phyloP scores from a whole-genome alignment of 2,113 vertebrate genomes.

The Conger conger region DNA sequence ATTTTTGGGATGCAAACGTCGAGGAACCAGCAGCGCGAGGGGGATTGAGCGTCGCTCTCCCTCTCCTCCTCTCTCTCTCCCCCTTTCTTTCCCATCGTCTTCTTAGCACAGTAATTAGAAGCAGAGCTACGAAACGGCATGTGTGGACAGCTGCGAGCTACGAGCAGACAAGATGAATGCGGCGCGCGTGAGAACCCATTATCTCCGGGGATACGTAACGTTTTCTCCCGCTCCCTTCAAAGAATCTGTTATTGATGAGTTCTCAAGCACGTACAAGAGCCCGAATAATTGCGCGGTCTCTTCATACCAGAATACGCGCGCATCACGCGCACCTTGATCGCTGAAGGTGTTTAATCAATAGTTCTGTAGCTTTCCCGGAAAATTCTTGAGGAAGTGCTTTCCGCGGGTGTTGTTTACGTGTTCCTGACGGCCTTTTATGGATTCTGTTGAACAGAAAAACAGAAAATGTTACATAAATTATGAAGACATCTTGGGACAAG shows the following conservation, averaged over 20 bases:
- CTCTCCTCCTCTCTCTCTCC: conserved; percentile 2
- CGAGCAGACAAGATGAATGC: conserved; percentile 52
- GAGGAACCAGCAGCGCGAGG: conserved; percentile 46
- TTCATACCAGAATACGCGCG: not conserved
- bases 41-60: conserved; percentile 39
- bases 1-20: conserved; percentile 52
- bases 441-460: no score
- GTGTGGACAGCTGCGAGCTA: conserved; percentile 51
- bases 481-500: no score
- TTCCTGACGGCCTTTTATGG: not conserved
- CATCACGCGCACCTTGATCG: not conserved
- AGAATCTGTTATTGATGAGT: conserved; percentile 42
- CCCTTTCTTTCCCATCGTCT: conserved; percentile 33
- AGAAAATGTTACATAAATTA: no score
- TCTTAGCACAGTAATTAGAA: conserved; percentile 58
- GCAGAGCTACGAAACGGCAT: conserved; percentile 41
- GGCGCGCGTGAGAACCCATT: conserved; percentile 51
- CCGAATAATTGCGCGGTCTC: not conserved
- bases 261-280: conserved; percentile 26
- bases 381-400: conserved; percentile 5
- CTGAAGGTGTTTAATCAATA: not conserved
- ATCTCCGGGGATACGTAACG: conserved; percentile 44
- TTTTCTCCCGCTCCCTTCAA: conserved; percentile 39
- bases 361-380: conserved; percentile 1
- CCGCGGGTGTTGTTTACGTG: not conserved